Conservation (phyloP, 1,140 invertebrate genomes). For the Sitodiplosis mosellana region DNA sequence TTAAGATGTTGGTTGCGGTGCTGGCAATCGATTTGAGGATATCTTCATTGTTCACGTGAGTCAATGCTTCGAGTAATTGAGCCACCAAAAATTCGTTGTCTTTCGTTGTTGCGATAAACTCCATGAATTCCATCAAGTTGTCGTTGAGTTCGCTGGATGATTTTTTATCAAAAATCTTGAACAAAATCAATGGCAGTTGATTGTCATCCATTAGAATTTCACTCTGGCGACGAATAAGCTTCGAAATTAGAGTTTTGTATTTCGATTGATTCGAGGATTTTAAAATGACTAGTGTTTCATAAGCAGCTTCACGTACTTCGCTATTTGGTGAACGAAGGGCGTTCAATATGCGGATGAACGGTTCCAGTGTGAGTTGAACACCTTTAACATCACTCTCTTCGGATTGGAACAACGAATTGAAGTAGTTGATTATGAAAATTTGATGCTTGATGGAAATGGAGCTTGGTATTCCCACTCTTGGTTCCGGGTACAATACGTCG, state of each 20-base stretch:
- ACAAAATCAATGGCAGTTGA: conserved; percentile 33
- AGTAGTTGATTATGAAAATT: conserved; percentile 16
- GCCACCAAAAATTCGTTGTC: background rate
- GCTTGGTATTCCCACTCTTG: no score
- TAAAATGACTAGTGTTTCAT: no score
- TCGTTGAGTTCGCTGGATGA: background rate
- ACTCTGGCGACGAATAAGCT: conserved; percentile 16
- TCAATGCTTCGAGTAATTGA: conserved; percentile 23
- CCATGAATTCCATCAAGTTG: background rate
- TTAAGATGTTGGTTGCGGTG: conserved; percentile 22
- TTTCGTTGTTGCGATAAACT: background rate
- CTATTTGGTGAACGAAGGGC: no score
- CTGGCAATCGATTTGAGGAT: conserved; percentile 23
- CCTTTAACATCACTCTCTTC: no score
- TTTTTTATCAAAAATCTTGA: conserved; percentile 25
- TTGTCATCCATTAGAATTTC: conserved; percentile 43
- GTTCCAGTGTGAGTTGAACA: no score
- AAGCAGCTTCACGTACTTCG: no score
- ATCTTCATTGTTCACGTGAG: conserved; percentile 31
- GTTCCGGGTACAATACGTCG: no score
- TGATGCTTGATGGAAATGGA: conserved; percentile 4
- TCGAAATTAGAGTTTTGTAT: background rate
- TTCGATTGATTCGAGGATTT: background rate
- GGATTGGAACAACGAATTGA: conserved; percentile 21
- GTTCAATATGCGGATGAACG: no score